Conservation (phyloP, 2,888 invertebrate species). For the Tuberolachnus salignus region DNA sequence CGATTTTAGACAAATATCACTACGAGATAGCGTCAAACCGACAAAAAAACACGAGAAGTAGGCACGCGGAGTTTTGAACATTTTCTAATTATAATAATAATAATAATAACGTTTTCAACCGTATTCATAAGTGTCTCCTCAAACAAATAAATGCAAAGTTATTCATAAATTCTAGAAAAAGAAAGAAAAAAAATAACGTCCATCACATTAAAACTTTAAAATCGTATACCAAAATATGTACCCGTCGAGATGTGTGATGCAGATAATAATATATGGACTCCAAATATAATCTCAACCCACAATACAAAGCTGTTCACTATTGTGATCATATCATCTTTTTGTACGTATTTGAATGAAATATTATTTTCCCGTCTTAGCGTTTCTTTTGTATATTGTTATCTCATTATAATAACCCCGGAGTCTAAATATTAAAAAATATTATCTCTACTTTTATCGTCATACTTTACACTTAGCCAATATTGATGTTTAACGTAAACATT, state of each 20-base stretch:
- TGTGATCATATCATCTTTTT: slow-evolving; percentile 8
- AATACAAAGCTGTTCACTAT: background rate
- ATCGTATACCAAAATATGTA: slow-evolving; percentile 10
- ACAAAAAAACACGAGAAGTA: too few species aligned
- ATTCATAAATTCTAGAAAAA: slow-evolving; percentile 16
- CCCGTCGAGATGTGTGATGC: slow-evolving; percentile 1
- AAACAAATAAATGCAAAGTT: slow-evolving; percentile 21
- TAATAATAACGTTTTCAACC: too few species aligned
- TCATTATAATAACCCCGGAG: background rate
- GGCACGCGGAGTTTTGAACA: too few species aligned
- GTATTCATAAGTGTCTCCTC: background rate
- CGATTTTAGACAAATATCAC: too few species aligned
- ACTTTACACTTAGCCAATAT: background rate
- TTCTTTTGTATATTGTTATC: background rate
- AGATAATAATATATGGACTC: background rate
- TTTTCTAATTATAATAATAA: too few species aligned
- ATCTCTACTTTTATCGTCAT: background rate
- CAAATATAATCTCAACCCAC: background rate
- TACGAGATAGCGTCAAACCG: too few species aligned
- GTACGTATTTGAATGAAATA: slow-evolving; percentile 5
- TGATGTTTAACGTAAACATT: background rate
- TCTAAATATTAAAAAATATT: background rate
- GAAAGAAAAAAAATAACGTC: slow-evolving; percentile 1
- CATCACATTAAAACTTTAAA: slow-evolving; percentile 6
- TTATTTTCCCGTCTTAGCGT: background rate